Conservation (phyloP, 2,113 vertebrate species). For the Ailuropoda melanoleuca region DNA sequence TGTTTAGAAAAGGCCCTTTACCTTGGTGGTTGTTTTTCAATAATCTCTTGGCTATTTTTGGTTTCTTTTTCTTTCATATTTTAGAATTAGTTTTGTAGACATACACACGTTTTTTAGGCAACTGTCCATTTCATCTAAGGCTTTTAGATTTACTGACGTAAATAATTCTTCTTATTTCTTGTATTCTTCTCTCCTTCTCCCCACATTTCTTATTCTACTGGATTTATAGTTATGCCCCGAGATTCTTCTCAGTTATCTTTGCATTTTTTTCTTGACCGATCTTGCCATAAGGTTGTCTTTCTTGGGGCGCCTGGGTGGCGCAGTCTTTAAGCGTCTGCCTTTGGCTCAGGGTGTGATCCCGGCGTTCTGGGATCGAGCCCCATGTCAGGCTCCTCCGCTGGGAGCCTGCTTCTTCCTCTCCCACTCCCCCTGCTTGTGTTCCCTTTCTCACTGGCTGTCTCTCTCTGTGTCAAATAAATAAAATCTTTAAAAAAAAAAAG, state of each 20-base stretch:
- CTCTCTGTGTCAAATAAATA: too few relatives aligned
- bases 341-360: too few relatives aligned
- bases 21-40: not conserved
- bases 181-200: not conserved
- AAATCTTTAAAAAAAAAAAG: not conserved
- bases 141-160: not conserved
- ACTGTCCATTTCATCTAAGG: not conserved
- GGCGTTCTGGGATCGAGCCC: too few relatives aligned
- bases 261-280: not conserved
- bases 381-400: too few relatives aligned
- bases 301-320: not conserved
- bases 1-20: not conserved
- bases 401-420: too few relatives aligned
- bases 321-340: too few relatives aligned
- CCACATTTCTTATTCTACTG: not conserved
- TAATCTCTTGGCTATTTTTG: not conserved
- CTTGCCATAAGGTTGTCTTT: not conserved
- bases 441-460: too few relatives aligned
- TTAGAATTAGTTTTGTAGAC: not conserved
- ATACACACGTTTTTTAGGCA: not conserved
- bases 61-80: not conserved
- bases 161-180: not conserved
- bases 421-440: too few relatives aligned
- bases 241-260: not conserved
- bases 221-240: not conserved